Base-by-base conservation (phyloP, 2,113 vertebrate species). In the Hydrolagus affinis region DNA sequence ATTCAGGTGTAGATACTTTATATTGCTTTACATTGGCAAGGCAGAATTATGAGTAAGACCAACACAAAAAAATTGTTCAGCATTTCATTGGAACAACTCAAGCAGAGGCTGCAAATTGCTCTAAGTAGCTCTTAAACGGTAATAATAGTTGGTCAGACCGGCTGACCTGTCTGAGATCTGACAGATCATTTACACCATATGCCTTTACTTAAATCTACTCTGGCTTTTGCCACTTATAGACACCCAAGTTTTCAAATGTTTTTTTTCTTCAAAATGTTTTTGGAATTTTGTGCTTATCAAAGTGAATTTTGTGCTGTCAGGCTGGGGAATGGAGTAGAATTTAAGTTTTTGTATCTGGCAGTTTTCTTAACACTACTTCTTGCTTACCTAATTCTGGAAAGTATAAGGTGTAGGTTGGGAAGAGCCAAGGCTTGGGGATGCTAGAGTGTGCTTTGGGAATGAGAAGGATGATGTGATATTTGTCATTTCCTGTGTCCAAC, bases 371-470 rank as follows among this genome's bases (percentile, higher is more conserved):
- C 44, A 3, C 85, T 88, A 86, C 73, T 86, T 56, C 70, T 6
- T 44, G 44, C 44, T 44, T 44, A 44, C 44, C 44, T 44, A 3
- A 44, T 44, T 44, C 44, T 6, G n/a, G 44, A 44, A 44, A 44
- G 44, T 44, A 44, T 44, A 3, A 44, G 44, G 44, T 44, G 44
- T 6, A 44, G 44, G 44, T 44, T 44, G 44, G 44, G 2, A 44
- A 44, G 44, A 44, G 44, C 44, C 44, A 44, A 44, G 44, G 44
- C 44, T 44, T 44, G 44, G 44, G 44, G 44, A 44, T 6, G 2
- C 44, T 6, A 44, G 44, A 44, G 44, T 89, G 91, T 92, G 92
- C 89, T 90, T 87, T 74, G 87, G 91, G 90, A 87, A 91, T 89
- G 89, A 89, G 86, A 56, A 78, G 11, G 30, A 90, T 85, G 70